These are phyloP conservation scores for Corvus moneduloides DNA, from an alignment of 2,113 vertebrate genomes.

Conservation along the genomic window DNA sequence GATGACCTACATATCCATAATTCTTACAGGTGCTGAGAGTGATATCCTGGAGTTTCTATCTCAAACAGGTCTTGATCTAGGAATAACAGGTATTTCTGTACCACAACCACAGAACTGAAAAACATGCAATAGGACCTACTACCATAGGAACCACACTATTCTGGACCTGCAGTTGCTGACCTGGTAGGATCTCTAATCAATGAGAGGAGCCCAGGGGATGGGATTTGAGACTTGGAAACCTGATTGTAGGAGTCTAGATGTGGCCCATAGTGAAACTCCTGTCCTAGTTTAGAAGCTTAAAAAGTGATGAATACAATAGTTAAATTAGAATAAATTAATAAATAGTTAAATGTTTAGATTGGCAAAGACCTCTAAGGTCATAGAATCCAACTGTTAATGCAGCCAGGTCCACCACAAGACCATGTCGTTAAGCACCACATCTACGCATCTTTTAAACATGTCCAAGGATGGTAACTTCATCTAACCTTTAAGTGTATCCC, in stretches of 20 bases:
- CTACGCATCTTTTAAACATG: background rate
- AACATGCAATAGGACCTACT: background rate
- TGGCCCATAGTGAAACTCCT: background rate
- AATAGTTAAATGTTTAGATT: background rate
- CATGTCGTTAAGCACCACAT: background rate
- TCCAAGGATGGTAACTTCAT: background rate
- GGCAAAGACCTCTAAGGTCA: background rate
- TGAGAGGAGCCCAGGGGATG: background rate
- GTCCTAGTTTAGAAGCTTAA: background rate
- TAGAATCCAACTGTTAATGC: background rate
- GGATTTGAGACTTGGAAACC: background rate
- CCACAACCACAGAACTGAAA: background rate
- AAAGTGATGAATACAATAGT: background rate
- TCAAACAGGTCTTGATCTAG: background rate
- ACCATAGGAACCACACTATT: background rate
- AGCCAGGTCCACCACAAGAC: background rate
- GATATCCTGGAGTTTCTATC: background rate
- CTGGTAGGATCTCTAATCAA: background rate
- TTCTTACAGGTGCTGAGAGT: background rate
- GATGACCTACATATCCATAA: background rate
- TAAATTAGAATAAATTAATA: background rate
- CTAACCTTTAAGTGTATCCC: background rate
- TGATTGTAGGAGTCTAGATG: background rate
- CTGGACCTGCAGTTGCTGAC: background rate
- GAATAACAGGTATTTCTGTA: background rate